Percentiles rank a stretch among this genome's conserved stretches.
Evolutionary conservation across 2,113 vertebrate species (phyloP).

Genomic region (Dunckerocampus dactyliophorus): DNA sequence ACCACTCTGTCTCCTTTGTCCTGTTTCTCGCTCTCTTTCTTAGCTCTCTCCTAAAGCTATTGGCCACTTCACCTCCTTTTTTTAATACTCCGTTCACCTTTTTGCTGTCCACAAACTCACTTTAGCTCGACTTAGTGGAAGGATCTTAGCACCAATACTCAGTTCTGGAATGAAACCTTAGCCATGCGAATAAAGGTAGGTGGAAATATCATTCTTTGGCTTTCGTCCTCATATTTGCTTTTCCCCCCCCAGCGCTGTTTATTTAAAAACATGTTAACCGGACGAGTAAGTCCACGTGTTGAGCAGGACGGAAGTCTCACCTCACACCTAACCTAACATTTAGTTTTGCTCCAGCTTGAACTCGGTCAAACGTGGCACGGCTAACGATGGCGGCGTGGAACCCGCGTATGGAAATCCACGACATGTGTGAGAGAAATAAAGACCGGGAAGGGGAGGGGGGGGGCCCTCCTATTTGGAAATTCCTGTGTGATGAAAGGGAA

Average conservation of each 20-base stretch:
- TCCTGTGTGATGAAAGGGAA: conserved; percentile 76
- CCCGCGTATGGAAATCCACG: neutral
- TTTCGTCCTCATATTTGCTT: neutral
- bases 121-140: conserved; percentile 62
- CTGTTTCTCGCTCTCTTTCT: conserved; percentile 50
- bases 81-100: conserved; percentile 49
- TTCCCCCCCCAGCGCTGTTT: neutral
- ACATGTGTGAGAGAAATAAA: conserved; percentile 57
- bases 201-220: conserved; percentile 42
- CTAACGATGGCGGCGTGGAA: conserved; percentile 66
- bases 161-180: conserved; percentile 77
- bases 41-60: conserved; percentile 38
- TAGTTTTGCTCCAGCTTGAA: conserved; percentile 63
- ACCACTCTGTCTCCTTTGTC: conserved; percentile 84
- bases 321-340: conserved; percentile 66
- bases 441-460: conserved; percentile 35
- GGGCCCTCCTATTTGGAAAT: conserved; percentile 67
- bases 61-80: conserved; percentile 54
- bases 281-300: conserved; percentile 49
- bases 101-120: conserved; percentile 40
- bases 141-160: conserved; percentile 76
- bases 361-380: conserved; percentile 61
- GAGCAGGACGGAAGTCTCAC: conserved; percentile 58
- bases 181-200: conserved; percentile 82
- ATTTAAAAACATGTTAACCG: conserved; percentile 17